Percentiles rank a stretch among this genome's conserved stretches.
These are phyloP conservation scores for Hirtodrosophila duncani DNA, from an alignment of 2,888 invertebrate species.

Conservation along the genomic window DNA sequence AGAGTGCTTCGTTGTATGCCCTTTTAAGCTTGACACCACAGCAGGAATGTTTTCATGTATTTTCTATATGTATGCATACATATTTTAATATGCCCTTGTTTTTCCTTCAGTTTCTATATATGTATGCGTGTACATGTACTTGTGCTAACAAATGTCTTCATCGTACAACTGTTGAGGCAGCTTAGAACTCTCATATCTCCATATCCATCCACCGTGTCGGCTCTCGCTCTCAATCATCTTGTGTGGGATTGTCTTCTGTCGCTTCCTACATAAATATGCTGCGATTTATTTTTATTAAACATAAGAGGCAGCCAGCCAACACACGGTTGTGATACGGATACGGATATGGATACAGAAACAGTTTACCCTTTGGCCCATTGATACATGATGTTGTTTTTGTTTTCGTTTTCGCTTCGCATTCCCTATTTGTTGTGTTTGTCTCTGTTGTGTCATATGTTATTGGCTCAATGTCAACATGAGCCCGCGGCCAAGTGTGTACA, in stretches of 20 bases:
- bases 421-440: constrained; percentile 8
- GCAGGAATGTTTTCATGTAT: constrained; percentile 9
- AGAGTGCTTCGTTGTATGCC: too few species aligned
- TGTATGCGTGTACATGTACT: too few species aligned
- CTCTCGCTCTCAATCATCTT: constrained; percentile 18
- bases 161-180: constrained; percentile 7
- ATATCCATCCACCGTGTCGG: background rate
- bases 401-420: background rate
- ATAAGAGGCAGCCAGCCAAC: constrained; percentile 20
- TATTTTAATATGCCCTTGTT: constrained; percentile 33
- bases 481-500: constrained; percentile 33
- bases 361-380: constrained; percentile 6
- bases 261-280: constrained; percentile 37
- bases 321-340: constrained; percentile 15
- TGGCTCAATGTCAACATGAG: constrained; percentile 29
- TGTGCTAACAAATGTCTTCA: constrained; percentile 5
- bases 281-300: constrained; percentile 52
- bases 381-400: background rate
- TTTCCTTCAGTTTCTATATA: constrained; percentile 7
- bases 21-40: too few species aligned
- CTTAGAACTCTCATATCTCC: background rate
- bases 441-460: constrained; percentile 22
- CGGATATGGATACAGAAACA: too few species aligned
- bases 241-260: constrained; percentile 29
- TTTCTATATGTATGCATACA: constrained; percentile 30